phyloP scores from a whole-genome alignment of 2,888 invertebrate genomes.

The Agrochola lota region DNA sequence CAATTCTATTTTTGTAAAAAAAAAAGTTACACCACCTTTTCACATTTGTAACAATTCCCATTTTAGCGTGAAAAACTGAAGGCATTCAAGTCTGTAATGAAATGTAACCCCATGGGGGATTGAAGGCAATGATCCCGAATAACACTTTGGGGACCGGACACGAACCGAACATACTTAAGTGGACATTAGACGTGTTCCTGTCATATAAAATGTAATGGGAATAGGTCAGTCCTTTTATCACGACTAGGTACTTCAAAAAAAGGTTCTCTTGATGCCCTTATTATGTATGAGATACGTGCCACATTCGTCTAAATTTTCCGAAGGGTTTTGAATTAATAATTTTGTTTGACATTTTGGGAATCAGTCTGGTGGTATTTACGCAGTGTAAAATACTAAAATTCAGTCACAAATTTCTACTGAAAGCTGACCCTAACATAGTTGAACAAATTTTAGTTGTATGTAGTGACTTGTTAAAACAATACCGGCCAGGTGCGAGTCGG shows the following conservation, averaged over 20 bases:
- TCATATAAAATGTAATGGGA: slow-evolving; percentile 63
- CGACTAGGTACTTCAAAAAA: slow-evolving; percentile 43
- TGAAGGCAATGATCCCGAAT: slow-evolving; percentile 52
- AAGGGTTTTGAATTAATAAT: slow-evolving; percentile 30
- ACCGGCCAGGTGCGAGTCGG: no score
- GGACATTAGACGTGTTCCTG: slow-evolving; percentile 56
- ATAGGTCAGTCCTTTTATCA: slow-evolving; percentile 50
- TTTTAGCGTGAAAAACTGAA: slow-evolving; percentile 30
- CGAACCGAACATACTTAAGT: slow-evolving; percentile 54
- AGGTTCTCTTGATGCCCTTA: slow-evolving; percentile 33
- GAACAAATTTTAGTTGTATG: background rate
- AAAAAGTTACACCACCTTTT: background rate
- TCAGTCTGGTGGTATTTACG: background rate
- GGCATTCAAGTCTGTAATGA: slow-evolving; percentile 47
- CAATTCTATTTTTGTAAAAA: background rate
- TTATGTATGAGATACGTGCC: slow-evolving; percentile 30
- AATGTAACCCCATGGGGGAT: slow-evolving; percentile 47
- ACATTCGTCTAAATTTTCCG: slow-evolving; percentile 19
- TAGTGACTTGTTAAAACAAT: background rate
- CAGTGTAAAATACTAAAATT: background rate
- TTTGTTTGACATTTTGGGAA: slow-evolving; percentile 14
- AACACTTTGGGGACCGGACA: slow-evolving; percentile 56
- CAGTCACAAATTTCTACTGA: background rate
- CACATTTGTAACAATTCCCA: slow-evolving; percentile 8
- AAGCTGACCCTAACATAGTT: background rate